phyloP scores from a whole-genome alignment of 1,140 invertebrate species.

The Lordiphosa mommai region DNA sequence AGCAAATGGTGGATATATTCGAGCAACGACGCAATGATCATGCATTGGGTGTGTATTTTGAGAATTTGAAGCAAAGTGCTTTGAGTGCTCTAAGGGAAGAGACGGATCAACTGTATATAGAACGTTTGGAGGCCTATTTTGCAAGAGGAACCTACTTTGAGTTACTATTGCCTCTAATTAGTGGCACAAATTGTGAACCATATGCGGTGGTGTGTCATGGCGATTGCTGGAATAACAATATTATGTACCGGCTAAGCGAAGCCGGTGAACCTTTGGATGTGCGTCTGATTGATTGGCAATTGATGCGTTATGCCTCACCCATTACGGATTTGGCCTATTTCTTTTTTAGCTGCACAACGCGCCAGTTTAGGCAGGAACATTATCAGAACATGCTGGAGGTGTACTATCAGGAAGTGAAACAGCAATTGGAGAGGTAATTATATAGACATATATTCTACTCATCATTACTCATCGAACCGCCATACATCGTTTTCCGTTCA shows the following conservation, averaged over 20 bases:
- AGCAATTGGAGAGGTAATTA: slow-evolving; percentile 63
- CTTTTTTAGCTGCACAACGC: slow-evolving; percentile 81
- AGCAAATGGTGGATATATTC: slow-evolving; percentile 67
- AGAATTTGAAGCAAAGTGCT: slow-evolving; percentile 52
- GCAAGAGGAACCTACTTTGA: slow-evolving; percentile 35
- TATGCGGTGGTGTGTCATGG: slow-evolving; percentile 81
- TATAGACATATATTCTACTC: too few relatives aligned
- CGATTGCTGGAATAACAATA: slow-evolving; percentile 82
- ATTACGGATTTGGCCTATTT: slow-evolving; percentile 83
- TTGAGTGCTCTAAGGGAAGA: slow-evolving; percentile 20
- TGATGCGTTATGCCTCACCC: slow-evolving; percentile 82
- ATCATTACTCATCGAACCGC: too few relatives aligned
- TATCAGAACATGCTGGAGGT: slow-evolving; percentile 80
- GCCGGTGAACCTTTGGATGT: slow-evolving; percentile 50
- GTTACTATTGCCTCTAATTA: slow-evolving; percentile 28
- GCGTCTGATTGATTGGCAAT: slow-evolving; percentile 82
- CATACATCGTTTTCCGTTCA: too few relatives aligned
- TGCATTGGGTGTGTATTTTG: slow-evolving; percentile 45
- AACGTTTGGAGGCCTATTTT: slow-evolving; percentile 40
- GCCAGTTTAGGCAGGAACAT: slow-evolving; percentile 79
- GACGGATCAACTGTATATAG: slow-evolving; percentile 12
- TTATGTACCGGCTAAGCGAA: slow-evolving; percentile 80
- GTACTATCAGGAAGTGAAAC: slow-evolving; percentile 81
- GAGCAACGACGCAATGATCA: slow-evolving; percentile 42
- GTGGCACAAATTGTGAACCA: slow-evolving; percentile 60